Evolutionary conservation across 2,113 vertebrate genomes (phyloP).

Genomic region (Thalassoma bifasciatum): DNA sequence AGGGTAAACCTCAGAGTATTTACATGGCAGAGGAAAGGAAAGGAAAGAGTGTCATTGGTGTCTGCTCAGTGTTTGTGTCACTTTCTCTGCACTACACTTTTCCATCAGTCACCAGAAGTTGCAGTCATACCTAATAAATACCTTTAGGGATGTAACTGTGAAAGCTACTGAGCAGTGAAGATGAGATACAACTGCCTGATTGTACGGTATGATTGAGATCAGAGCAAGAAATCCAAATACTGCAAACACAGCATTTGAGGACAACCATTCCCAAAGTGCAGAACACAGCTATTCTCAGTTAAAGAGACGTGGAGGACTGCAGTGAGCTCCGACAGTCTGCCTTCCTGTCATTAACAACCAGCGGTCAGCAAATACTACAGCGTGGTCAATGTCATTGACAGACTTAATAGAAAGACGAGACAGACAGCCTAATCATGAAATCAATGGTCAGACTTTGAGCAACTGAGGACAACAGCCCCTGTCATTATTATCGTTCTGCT

Average conservation of each 20-base stretch:
- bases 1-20: conserved; percentile 65
- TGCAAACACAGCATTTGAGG: background rate
- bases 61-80: conserved; percentile 33
- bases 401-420: conserved; percentile 61
- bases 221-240: background rate
- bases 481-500: conserved; percentile 35
- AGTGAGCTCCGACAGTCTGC: conserved; percentile 15
- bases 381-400: conserved; percentile 52
- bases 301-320: background rate
- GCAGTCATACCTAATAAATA: background rate
- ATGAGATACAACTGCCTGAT: conserved; percentile 20
- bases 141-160: conserved; percentile 12
- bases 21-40: conserved; percentile 72
- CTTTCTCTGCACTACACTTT: conserved; percentile 25
- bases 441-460: conserved; percentile 70
- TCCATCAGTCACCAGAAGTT: conserved; percentile 50
- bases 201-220: conserved; percentile 1
- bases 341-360: conserved; percentile 49
- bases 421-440: conserved; percentile 72
- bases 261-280: background rate
- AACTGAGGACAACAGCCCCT: conserved; percentile 44
- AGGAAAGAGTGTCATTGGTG: conserved; percentile 37
- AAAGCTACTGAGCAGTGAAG: background rate
- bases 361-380: conserved; percentile 32
- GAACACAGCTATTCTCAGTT: background rate